A percentile compares a stretch with the other conserved stretches of the same genome.
Evolutionary conservation across 2,113 vertebrate genomes (phyloP).

Genomic region (Brachyistius frenatus): DNA sequence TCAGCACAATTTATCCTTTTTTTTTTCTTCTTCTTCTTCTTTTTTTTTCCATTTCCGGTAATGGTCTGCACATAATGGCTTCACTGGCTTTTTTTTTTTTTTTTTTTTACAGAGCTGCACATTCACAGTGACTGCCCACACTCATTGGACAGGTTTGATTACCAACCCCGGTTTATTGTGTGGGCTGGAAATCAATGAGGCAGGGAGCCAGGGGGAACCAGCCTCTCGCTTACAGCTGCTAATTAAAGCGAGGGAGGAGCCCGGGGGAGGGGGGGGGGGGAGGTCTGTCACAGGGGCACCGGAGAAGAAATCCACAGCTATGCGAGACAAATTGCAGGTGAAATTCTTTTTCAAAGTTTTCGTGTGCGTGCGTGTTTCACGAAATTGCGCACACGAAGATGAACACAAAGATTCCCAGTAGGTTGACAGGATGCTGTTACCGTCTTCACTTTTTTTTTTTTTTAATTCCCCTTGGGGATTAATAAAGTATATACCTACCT

Average conservation of each 20-base stretch:
- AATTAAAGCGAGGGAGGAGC: constrained; percentile 61
- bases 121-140: constrained; percentile 22
- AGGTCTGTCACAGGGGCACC: constrained; percentile 35
- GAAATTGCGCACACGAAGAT: constrained; percentile 20
- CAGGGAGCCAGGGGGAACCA: constrained; percentile 52
- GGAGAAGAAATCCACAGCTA: constrained; percentile 29
- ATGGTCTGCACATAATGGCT: constrained; percentile 8
- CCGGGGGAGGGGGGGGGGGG: constrained; percentile 31
- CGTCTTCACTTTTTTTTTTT: no score
- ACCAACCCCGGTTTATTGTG: constrained; percentile 45
- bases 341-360: constrained; percentile 16
- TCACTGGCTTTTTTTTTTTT: background rate
- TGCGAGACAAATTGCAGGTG: constrained; percentile 33
- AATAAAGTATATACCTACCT: no score
- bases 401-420: constrained; percentile 24
- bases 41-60: constrained; percentile 2
- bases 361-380: background rate
- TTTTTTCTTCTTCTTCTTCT: no score
- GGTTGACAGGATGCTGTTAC: constrained; percentile 22
- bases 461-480: no score
- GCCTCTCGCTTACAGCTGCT: constrained; percentile 54
- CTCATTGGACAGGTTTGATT: constrained; percentile 61
- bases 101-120: constrained; percentile 2
- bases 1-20: background rate
- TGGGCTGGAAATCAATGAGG: constrained; percentile 69